Evolutionary conservation across 2,888 invertebrate genomes (phyloP).

Genomic region (Temnothorax unifasciatus): DNA sequence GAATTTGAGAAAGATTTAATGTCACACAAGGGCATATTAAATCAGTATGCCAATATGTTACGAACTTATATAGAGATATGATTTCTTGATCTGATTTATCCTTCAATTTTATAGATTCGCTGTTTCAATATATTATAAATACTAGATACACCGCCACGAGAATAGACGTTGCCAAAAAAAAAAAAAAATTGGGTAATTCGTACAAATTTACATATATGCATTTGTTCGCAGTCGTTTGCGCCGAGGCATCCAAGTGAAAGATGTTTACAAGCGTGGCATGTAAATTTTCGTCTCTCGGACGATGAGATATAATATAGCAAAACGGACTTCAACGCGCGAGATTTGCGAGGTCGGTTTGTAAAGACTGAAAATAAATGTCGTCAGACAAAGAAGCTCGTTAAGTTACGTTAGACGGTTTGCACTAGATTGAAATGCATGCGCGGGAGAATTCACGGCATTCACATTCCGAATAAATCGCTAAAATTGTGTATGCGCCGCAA

Average conservation of each 20-base stretch:
- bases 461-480: slow-evolving; percentile 51
- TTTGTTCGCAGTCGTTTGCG: slow-evolving; percentile 27
- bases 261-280: slow-evolving; percentile 22
- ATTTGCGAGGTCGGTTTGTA: slow-evolving; percentile 21
- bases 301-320: slow-evolving; percentile 2
- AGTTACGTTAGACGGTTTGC: slow-evolving; percentile 45
- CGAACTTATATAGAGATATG: neutral
- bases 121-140: neutral
- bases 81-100: neutral
- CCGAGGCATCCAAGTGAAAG: neutral
- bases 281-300: slow-evolving; percentile 41
- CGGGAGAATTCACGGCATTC: slow-evolving; percentile 40
- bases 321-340: neutral
- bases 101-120: neutral
- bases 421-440: slow-evolving; percentile 28
- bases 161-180: slow-evolving; percentile 9
- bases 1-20: neutral
- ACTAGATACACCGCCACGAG: neutral
- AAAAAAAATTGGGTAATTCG: slow-evolving; percentile 39
- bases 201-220: slow-evolving; percentile 36
- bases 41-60: neutral
- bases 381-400: slow-evolving; percentile 52
- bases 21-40: neutral
- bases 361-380: slow-evolving; percentile 40
- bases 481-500: slow-evolving; percentile 47